Evolutionary conservation across 2,797 vertebrate genomes (phyloP).

Genomic region (Sphaeramia orbicularis): DNA sequence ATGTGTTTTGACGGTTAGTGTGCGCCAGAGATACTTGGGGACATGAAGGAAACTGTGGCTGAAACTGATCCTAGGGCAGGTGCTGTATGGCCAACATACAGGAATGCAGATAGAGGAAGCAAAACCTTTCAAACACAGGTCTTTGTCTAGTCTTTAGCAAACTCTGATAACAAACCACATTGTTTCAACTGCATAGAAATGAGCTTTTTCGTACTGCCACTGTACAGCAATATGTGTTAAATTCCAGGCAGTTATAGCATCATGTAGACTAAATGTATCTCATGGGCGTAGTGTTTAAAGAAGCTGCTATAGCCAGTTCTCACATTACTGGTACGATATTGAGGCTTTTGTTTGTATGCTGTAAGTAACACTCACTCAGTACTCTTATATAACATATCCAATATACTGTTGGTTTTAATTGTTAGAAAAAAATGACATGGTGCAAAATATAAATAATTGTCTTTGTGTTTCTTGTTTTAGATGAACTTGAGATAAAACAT

Average conservation of each 20-base stretch:
- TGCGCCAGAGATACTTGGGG: conserved; percentile 15
- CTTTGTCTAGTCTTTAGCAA: conserved; percentile 20
- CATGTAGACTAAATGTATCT: background rate
- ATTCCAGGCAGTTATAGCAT: background rate
- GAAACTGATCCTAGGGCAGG: conserved; percentile 80
- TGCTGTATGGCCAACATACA: conserved; percentile 57
- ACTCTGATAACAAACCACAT: conserved; percentile 15
- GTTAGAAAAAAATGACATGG: background rate
- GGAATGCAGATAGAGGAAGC: conserved; percentile 70
- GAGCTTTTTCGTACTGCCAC: background rate
- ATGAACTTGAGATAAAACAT: no score
- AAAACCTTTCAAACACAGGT: conserved; percentile 50
- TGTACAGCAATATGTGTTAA: background rate
- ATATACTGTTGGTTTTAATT: background rate
- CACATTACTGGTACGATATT: background rate
- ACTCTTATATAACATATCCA: background rate
- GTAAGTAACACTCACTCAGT: background rate
- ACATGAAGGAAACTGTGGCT: conserved; percentile 82
- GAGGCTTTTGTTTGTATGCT: conserved; percentile 13
- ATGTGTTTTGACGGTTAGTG: conserved; percentile 57
- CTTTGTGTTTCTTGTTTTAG: no score
- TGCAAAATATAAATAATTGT: no score
- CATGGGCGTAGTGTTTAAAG: background rate
- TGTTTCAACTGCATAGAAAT: conserved; percentile 2
- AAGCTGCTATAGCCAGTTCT: background rate